Evolutionary conservation across 2,888 invertebrate genomes (phyloP).

Genomic region (Conistra vaccinii): DNA sequence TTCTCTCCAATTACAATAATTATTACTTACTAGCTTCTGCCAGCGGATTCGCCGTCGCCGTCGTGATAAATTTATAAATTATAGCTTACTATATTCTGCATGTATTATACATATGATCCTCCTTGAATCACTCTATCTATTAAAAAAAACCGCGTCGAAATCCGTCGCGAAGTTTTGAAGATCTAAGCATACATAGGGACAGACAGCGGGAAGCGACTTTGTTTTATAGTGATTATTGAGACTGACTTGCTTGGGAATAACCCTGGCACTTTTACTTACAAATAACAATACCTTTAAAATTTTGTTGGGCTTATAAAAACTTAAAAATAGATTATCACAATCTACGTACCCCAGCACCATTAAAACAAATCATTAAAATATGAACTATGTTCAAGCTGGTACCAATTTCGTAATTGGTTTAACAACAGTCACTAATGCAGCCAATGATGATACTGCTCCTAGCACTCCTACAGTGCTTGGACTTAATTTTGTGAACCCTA

Average conservation of each 20-base stretch:
- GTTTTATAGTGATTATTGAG: no score
- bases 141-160: no score
- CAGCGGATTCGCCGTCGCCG: no score
- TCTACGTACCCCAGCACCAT: slow-evolving; percentile 61
- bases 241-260: slow-evolving; percentile 13
- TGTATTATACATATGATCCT: no score
- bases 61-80: no score
- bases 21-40: no score
- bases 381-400: slow-evolving; percentile 84
- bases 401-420: slow-evolving; percentile 95
- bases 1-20: background rate
- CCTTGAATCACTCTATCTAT: no score
- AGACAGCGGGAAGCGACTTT: no score
- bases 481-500: slow-evolving; percentile 94
- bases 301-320: background rate
- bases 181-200: no score
- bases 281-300: slow-evolving; percentile 9
- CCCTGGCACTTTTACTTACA: slow-evolving; percentile 13
- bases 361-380: slow-evolving; percentile 17
- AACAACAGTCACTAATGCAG: slow-evolving; percentile 94
- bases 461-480: slow-evolving; percentile 94
- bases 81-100: no score
- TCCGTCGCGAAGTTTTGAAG: no score
- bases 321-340: slow-evolving; percentile 46
- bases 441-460: slow-evolving; percentile 95